phyloP scores from a whole-genome alignment of 2,888 invertebrate genomes.

The Phortica okadai region DNA sequence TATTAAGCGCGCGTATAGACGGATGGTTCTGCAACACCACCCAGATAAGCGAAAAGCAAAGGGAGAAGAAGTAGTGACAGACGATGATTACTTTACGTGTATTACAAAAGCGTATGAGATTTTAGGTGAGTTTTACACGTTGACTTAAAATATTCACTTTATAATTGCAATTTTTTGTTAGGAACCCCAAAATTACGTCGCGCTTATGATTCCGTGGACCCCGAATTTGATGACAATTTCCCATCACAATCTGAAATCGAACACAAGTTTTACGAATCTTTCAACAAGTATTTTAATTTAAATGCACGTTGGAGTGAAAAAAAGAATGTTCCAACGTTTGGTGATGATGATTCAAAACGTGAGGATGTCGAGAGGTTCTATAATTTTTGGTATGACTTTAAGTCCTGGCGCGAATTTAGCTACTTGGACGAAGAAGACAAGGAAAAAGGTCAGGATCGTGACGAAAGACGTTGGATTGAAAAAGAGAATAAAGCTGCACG shows the following conservation, averaged over 20 bases:
- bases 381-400: conserved; percentile 98
- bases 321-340: conserved; percentile 88
- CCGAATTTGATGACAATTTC: conserved; percentile 91
- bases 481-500: conserved; percentile 97
- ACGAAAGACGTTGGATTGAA: conserved; percentile 98
- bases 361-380: conserved; percentile 96
- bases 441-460: conserved; percentile 96
- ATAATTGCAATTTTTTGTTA: conserved; percentile 69
- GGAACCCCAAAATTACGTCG: conserved; percentile 88
- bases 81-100: conserved; percentile 98
- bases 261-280: conserved; percentile 86
- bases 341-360: conserved; percentile 85
- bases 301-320: conserved; percentile 95
- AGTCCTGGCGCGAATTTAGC: conserved; percentile 99
- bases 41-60: conserved; percentile 97
- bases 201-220: conserved; percentile 98
- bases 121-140: conserved; percentile 79
- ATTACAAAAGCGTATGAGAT: conserved; percentile 98
- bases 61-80: conserved; percentile 90
- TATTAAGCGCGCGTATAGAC: conserved; percentile 94
- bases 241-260: conserved; percentile 87
- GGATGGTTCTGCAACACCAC: conserved; percentile 95
- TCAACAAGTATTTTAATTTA: conserved; percentile 83
- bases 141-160: background rate
- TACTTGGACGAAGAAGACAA: conserved; percentile 99